Base-by-base conservation (phyloP, 2,797 vertebrate species). In the Muscicapa striata region DNA sequence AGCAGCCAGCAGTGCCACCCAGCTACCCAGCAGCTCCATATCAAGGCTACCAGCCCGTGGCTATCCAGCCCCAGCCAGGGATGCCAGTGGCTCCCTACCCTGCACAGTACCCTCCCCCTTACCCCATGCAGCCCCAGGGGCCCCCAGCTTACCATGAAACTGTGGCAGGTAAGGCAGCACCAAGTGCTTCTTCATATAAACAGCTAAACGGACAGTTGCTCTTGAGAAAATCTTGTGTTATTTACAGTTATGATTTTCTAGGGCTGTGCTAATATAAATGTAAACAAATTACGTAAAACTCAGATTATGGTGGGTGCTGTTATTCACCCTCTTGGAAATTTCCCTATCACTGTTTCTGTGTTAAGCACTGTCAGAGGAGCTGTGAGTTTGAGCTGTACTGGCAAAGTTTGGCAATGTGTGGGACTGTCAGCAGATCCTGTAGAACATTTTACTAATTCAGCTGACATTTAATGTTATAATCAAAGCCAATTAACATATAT, bases 71-170 rank as follows among this genome's bases (percentile, higher is more conserved):
- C 10, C 97, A 97, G 15, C 95, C 89, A 0, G 96, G 96, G n/a
- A 72, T 97, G 94, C 93, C 89, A 0, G 95, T 38, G 46, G 97
- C 97, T 32, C 94, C 97, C 0, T 98, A 98, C 73, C 97, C 97
- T 4, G 40, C 77, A 0, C 98, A 97, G 68, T 97, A 97, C 49
- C 98, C 98, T n/a, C 98, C 98, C 17, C 98, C 98, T 52, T 98
- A 98, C 76, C 96, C 96, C 11, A 95, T 89, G 58, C 98, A 98
- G 75, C 96, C 97, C 0, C 12, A 84, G 9, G 97, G 97, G 63
- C 98, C 97, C 7, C 98, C 97, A 0, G 95, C 98, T 36, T 98
- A 98, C 43, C 97, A 98, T 9, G 97, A 98, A 88, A 98, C 96
- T 0, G 11, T 98, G 86, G 94, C 97, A 95, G 98, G 98, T 98